Percentiles rank a stretch among this genome's conserved stretches.
Evolutionary conservation across 2,888 invertebrate species (phyloP).

Genomic region (Aphidoletes aphidimyza): DNA sequence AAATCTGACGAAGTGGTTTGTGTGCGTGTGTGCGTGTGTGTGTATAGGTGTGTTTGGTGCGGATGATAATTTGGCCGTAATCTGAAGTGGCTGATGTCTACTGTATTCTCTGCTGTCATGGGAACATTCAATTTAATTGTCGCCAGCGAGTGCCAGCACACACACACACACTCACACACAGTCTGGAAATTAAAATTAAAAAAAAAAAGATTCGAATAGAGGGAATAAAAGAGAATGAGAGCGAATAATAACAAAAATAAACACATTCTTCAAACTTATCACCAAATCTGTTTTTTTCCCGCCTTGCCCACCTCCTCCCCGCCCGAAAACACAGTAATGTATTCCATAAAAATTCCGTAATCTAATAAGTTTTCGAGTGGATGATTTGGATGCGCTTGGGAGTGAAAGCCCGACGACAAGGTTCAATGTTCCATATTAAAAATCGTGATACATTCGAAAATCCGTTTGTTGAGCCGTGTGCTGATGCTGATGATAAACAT

Average conservation of each 20-base stretch:
- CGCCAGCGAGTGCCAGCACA: neutral
- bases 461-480: slow-evolving; percentile 45
- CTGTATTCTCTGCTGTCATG: neutral
- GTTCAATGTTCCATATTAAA: slow-evolving; percentile 31
- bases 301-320: no score
- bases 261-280: slow-evolving; percentile 51
- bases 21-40: no score
- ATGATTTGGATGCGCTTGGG: slow-evolving; percentile 2
- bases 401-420: slow-evolving; percentile 3
- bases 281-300: slow-evolving; percentile 41
- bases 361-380: slow-evolving; percentile 51
- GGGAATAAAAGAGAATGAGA: neutral
- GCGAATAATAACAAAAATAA: neutral
- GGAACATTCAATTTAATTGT: slow-evolving; percentile 33
- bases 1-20: no score
- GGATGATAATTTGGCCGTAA: neutral
- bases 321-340: slow-evolving; percentile 2
- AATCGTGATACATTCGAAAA: slow-evolving; percentile 42
- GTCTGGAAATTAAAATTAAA: neutral
- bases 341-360: slow-evolving; percentile 38
- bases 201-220: neutral
- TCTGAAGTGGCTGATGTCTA: neutral
- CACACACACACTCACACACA: no score
- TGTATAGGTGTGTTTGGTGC: no score
- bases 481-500: slow-evolving; percentile 39